These are phyloP conservation scores for Hecatera dysodea DNA, from an alignment of 2,888 invertebrate species.

Conservation along the genomic window DNA sequence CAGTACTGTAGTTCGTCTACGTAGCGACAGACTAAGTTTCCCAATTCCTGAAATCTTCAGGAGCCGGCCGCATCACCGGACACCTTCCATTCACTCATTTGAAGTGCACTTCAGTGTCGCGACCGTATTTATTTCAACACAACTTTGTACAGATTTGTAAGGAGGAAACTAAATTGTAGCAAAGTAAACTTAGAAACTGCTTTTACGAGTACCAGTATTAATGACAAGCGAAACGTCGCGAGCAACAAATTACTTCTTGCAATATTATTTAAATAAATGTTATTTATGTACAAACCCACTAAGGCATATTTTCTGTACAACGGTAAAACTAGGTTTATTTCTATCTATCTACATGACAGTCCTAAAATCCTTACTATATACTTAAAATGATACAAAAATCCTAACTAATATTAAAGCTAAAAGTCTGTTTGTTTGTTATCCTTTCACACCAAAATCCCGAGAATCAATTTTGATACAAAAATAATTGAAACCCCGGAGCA, in stretches of 20 bases:
- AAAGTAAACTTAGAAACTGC: background rate
- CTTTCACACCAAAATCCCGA: no score
- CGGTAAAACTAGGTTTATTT: no score
- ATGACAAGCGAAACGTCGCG: background rate
- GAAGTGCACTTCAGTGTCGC: conserved; percentile 28
- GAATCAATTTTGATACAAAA: no score
- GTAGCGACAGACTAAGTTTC: background rate
- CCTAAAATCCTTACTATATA: background rate
- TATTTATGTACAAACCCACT: background rate
- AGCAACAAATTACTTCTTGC: background rate
- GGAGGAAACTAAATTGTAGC: background rate
- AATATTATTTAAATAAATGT: background rate
- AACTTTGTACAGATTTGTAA: conserved; percentile 5
- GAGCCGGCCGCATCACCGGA: background rate
- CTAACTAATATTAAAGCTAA: no score
- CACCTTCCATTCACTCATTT: conserved; percentile 9
- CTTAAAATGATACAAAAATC: no score
- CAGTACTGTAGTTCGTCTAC: background rate
- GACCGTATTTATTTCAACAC: conserved; percentile 1
- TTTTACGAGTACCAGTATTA: background rate
- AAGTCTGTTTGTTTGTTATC: no score
- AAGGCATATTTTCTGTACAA: background rate
- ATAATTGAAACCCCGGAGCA: no score
- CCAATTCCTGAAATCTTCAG: conserved; percentile 28
- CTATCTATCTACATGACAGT: no score